Evolutionary conservation across 2,888 invertebrate genomes (phyloP), one percentile per base, ranked within the genome.

Genomic region (Cheilosia scutellata): DNA sequence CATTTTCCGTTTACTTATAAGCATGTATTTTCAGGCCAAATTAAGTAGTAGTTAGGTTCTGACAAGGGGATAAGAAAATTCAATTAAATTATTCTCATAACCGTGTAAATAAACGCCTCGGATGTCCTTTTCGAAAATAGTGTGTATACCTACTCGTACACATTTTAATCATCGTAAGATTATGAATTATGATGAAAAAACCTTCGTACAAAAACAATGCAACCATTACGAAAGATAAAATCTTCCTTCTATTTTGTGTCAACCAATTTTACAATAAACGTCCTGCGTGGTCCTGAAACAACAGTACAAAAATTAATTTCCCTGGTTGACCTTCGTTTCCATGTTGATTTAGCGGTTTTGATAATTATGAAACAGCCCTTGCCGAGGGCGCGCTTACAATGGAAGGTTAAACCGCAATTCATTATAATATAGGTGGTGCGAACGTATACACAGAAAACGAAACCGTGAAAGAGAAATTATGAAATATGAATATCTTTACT

Each of bases 281-380:
- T 44, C 31, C 40, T 51, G 11, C 60, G n/a, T 7, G 4, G 29
- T 6, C 13, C 31, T 20, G 16, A n/a, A 11, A 16, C n/a, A 20
- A 29, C 5, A 37, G 11, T 29, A 51, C 62, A 62, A 49, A 68
- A 78, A 78, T 74, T 74, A 68, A 83, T 83, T 63, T 78, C 74
- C 70, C 49, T 16, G 57, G 72, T 70, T 78, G 83, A 83, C 83
- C 79, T 80, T 72, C 57, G 57, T 55, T 75, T 70, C 37, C 76
- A 49, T 71, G 80, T 84, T 84, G 80, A 84, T 84, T 84, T 76
- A 84, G 79, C 76, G 79, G 75, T 71, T 84, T 80, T 71, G 51
- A 84, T 84, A 84, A 80, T 84, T 79, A 84, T 71, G 55, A 75
- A 63, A 37, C 62, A 77, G 63, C 65, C 75, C 74, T 74, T n/a